Evolutionary conservation across 2,888 invertebrate species (phyloP).

Genomic region (Trachelus tabidus): DNA sequence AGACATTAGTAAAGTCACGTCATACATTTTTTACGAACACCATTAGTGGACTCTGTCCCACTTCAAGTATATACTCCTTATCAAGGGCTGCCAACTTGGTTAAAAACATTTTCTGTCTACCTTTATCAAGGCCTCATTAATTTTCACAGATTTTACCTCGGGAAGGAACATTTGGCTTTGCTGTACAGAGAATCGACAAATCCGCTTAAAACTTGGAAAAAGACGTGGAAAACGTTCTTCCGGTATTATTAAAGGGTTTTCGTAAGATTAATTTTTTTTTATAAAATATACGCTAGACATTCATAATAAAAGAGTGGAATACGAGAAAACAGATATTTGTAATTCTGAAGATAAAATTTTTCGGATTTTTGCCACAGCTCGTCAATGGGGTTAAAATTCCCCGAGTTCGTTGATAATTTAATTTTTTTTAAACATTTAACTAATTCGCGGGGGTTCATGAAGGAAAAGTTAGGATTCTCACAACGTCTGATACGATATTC

Average conservation of each 20-base stretch:
- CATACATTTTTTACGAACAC: too few species aligned
- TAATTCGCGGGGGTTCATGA: background rate
- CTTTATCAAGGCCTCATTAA: background rate
- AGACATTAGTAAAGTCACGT: too few species aligned
- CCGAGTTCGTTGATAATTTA: background rate
- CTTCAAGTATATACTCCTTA: too few species aligned
- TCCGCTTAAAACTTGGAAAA: background rate
- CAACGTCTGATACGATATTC: background rate
- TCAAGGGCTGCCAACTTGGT: too few species aligned
- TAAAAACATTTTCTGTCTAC: too few species aligned
- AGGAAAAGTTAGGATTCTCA: background rate
- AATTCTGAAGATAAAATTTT: background rate
- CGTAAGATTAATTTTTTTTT: background rate
- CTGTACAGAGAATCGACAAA: background rate
- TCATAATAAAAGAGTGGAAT: background rate
- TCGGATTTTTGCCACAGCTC: background rate
- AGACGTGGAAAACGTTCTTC: background rate
- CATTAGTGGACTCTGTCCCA: too few species aligned
- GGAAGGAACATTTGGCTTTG: background rate
- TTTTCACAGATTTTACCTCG: background rate
- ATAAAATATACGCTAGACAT: background rate
- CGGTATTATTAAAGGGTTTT: background rate
- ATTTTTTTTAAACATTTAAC: background rate
- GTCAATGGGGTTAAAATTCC: background rate
- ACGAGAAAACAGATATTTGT: background rate